Percentiles rank a stretch among this genome's conserved stretches.
Evolutionary conservation across 1,140 invertebrate genomes (phyloP).

Genomic region (Dysdera silvatica): DNA sequence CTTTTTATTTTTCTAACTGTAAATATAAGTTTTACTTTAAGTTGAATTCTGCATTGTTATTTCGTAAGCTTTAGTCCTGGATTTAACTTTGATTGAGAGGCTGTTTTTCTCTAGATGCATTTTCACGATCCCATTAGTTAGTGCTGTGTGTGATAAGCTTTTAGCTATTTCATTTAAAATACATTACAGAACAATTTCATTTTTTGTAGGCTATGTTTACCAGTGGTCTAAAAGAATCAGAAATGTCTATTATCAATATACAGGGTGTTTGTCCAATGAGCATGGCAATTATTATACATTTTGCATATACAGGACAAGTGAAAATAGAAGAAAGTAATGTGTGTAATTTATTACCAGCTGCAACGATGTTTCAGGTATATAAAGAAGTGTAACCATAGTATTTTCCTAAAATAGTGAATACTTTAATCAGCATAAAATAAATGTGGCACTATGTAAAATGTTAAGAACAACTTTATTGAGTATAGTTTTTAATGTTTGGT

Average conservation of each 20-base stretch:
- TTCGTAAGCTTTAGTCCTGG: too few species aligned
- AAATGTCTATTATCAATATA: constrained; percentile 93
- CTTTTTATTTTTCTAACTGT: too few species aligned
- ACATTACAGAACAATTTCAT: constrained; percentile 32
- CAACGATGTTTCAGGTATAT: constrained; percentile 87
- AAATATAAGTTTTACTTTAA: too few species aligned
- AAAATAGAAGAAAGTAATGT: constrained; percentile 91
- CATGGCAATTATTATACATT: constrained; percentile 95
- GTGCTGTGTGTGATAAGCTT: too few species aligned
- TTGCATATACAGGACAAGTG: constrained; percentile 96
- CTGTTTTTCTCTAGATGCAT: too few species aligned
- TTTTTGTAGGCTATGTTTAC: constrained; percentile 84
- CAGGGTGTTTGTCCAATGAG: constrained; percentile 94
- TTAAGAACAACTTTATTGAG: background rate
- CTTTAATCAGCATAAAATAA: background rate
- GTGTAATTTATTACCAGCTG: constrained; percentile 77
- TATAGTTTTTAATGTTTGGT: constrained; percentile 51
- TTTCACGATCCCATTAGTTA: too few species aligned
- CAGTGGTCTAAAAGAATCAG: constrained; percentile 89
- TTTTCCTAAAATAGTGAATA: background rate
- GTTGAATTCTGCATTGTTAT: too few species aligned
- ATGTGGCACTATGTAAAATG: background rate
- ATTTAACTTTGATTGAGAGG: too few species aligned
- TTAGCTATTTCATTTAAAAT: too few species aligned
- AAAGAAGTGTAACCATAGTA: constrained; percentile 52